Conservation (phyloP, 2,113 vertebrate species). For the Cyrtonyx montezumae region DNA sequence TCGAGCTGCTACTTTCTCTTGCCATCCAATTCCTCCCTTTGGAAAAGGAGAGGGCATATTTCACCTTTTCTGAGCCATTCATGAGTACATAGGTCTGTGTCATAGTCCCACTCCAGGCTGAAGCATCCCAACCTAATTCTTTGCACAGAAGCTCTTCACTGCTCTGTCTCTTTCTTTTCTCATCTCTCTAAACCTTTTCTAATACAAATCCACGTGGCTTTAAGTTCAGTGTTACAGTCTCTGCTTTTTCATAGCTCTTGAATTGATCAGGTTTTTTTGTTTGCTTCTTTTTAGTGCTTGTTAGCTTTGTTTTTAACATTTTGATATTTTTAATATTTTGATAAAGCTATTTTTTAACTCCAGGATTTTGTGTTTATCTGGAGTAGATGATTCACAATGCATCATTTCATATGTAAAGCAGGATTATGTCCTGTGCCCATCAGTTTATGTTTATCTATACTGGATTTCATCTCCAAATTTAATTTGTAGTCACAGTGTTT, state of each 20-base stretch:
- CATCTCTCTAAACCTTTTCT: neutral
- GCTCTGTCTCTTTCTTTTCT: neutral
- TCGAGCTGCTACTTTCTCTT: neutral
- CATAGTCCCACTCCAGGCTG: neutral
- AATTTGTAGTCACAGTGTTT: neutral
- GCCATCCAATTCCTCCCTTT: neutral
- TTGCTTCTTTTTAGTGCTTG: neutral
- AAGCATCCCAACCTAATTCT: neutral
- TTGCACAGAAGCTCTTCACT: neutral
- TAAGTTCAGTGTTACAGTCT: neutral
- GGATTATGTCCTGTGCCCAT: neutral
- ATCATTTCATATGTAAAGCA: neutral
- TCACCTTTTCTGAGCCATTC: neutral
- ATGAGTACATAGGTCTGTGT: neutral
- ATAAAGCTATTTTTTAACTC: neutral
- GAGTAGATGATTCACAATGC: neutral
- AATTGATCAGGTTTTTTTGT: neutral
- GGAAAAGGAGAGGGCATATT: neutral
- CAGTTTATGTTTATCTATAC: neutral
- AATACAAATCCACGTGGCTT: fast-evolving
- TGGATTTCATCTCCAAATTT: neutral
- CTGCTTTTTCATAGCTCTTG: neutral
- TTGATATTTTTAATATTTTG: neutral
- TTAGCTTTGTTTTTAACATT: neutral
- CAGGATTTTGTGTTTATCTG: neutral